Evolutionary conservation across 2,888 invertebrate species (phyloP).

Genomic region (Pristionchus entomophagus): DNA sequence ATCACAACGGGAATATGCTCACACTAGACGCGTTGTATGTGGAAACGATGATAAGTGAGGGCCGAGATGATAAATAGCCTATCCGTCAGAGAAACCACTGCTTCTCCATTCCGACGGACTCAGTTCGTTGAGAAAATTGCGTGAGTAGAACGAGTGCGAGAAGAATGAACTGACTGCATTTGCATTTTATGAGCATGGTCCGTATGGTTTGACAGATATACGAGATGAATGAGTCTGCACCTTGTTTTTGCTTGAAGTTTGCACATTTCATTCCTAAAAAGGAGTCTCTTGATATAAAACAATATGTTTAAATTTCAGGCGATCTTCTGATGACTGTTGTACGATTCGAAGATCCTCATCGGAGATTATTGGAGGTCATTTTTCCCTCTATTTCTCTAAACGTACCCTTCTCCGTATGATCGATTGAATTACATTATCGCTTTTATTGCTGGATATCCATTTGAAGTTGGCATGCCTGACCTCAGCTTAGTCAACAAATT

Average conservation of each 20-base stretch:
- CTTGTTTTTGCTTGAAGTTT: not conserved
- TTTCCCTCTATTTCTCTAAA: too few relatives aligned
- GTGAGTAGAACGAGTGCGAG: constrained; percentile 41
- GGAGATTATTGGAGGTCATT: constrained; percentile 68
- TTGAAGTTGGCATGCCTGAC: too few relatives aligned
- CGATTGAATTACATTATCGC: too few relatives aligned
- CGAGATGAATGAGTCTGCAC: not conserved
- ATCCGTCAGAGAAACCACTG: not conserved
- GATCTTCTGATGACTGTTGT: constrained; percentile 70
- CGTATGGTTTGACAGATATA: not conserved
- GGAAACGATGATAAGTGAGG: too few relatives aligned
- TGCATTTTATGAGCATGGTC: not conserved
- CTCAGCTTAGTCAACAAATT: too few relatives aligned
- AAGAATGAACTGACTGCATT: not conserved
- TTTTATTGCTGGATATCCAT: too few relatives aligned
- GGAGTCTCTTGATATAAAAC: not conserved
- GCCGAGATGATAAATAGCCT: too few relatives aligned
- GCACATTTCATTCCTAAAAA: not conserved
- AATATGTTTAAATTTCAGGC: constrained; percentile 52
- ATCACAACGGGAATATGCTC: too few relatives aligned
- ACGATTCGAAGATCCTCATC: constrained; percentile 69
- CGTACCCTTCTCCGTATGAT: too few relatives aligned
- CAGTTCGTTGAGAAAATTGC: not conserved
- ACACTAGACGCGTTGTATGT: too few relatives aligned
- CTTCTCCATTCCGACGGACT: not conserved